These are phyloP conservation scores for Drosophila pseudoananassae DNA, from an alignment of 1,140 invertebrate species.

Conservation along the genomic window DNA sequence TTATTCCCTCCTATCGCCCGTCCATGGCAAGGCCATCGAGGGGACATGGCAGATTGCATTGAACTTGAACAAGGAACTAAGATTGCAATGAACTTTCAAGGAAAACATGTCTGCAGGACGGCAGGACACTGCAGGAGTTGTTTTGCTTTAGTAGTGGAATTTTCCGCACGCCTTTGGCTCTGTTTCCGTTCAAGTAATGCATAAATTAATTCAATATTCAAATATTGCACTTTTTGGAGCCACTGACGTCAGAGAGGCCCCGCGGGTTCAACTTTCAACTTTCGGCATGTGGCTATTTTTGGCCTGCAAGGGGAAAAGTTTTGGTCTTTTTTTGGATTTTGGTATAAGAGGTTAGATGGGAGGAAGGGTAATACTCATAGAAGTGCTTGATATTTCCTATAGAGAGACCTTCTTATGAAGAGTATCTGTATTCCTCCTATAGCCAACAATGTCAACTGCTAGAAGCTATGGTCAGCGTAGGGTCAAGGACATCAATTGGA, in stretches of 20 bases:
- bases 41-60: slow-evolving; percentile 56
- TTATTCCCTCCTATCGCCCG: slow-evolving; percentile 13
- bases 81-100: too few relatives aligned
- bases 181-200: slow-evolving; percentile 27
- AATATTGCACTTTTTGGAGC: slow-evolving; percentile 58
- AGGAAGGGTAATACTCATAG: too few relatives aligned
- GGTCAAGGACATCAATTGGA: too few relatives aligned
- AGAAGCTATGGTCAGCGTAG: background rate
- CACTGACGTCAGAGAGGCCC: slow-evolving; percentile 55
- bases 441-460: too few relatives aligned
- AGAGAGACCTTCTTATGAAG: too few relatives aligned
- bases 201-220: slow-evolving; percentile 74
- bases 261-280: slow-evolving; percentile 76
- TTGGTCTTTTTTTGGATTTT: background rate
- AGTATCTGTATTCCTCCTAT: too few relatives aligned
- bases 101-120: slow-evolving; percentile 10
- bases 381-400: too few relatives aligned
- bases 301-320: slow-evolving; percentile 26
- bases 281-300: slow-evolving; percentile 54
- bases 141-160: slow-evolving; percentile 10
- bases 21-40: slow-evolving; percentile 49
- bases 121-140: background rate
- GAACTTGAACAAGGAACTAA: slow-evolving; percentile 63
- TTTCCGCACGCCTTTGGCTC: slow-evolving; percentile 24
- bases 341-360: too few relatives aligned